phyloP scores from a whole-genome alignment of 2,113 vertebrate genomes.

The Chaetodon trifascialis region DNA sequence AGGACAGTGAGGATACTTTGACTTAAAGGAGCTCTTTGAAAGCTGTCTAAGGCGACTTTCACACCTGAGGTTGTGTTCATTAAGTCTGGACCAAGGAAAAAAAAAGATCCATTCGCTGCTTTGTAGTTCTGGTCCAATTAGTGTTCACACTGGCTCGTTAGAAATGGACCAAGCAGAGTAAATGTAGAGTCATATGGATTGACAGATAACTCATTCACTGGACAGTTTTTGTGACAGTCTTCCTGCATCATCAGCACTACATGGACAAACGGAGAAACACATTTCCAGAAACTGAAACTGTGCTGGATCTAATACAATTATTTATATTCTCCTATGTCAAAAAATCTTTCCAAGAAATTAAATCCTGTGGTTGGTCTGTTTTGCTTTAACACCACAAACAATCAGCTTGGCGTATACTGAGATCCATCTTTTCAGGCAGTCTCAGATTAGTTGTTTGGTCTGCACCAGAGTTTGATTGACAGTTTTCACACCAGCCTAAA shows the following conservation, averaged over 20 bases:
- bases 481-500: too few species aligned
- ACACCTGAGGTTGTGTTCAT: neutral
- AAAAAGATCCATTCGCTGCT: neutral
- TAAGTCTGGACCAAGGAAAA: neutral
- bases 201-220: neutral
- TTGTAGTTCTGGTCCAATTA: neutral
- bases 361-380: neutral
- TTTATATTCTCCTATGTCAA: neutral
- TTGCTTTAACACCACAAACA: neutral
- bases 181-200: neutral
- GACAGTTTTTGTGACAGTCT: neutral
- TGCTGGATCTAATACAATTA: too few species aligned
- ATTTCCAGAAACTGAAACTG: too few species aligned
- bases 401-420: neutral
- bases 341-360: too few species aligned
- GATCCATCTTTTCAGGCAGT: too few species aligned
- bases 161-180: neutral
- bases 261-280: too few species aligned
- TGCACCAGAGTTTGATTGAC: neutral
- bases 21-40: constrained; percentile 1
- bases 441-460: neutral
- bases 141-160: neutral
- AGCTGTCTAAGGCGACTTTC: neutral
- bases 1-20: neutral
- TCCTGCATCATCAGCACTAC: neutral